Evolutionary conservation across 35 echinoderm and acorn worm genomes (phyloP), one percentile per base, ranked within the genome.

Genomic region (Patiria miniata): DNA sequence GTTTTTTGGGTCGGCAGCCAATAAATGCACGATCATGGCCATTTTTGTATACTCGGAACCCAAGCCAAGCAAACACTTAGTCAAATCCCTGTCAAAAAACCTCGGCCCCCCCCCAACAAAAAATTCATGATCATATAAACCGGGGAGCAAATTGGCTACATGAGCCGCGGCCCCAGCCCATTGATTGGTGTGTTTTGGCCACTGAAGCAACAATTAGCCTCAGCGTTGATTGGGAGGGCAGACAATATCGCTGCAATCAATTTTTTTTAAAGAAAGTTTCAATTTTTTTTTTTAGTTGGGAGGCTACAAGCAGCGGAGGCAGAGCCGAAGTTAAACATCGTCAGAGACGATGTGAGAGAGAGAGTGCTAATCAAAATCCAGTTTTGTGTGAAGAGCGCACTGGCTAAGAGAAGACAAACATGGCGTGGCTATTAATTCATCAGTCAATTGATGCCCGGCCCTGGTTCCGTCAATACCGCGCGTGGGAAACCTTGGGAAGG

Each of bases 361-460:
- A 21, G 65, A 73, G 26, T 14, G 26, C 21, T 28, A 30, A 73
- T 73, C 2, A 30, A 73, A 30, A 22, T 4, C 26, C 29, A 23
- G 65, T 73, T 26, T 73, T 34, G 65, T 73, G 65, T 73, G 65
- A 73, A 22, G 65, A 73, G 34, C 22, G 22, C 26, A n/a, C n/a
- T n/a, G 21, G 34, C 65, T 73, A 73, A 73, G 65, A 73, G 65
- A 73, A 73, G 65, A 73, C 65, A 73, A 73, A 73, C 65, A 73
- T 23, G 9, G 26, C 65, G 10, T 0, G 29, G 65, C 65, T 73
- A 73, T 73, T 73, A 30, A 73, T 73, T 73, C 65, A 73, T 73
- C 65, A 73, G 65, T 73, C 65, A 73, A 73, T 36, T 60, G 19
- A 60, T 5, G 57, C 57, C 5, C 19, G 57, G n/a, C n/a, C n/a